Percentiles rank a stretch among this genome's conserved stretches.
Evolutionary conservation across 2,113 vertebrate genomes (phyloP).

Genomic region (Planiliza haematocheilus): DNA sequence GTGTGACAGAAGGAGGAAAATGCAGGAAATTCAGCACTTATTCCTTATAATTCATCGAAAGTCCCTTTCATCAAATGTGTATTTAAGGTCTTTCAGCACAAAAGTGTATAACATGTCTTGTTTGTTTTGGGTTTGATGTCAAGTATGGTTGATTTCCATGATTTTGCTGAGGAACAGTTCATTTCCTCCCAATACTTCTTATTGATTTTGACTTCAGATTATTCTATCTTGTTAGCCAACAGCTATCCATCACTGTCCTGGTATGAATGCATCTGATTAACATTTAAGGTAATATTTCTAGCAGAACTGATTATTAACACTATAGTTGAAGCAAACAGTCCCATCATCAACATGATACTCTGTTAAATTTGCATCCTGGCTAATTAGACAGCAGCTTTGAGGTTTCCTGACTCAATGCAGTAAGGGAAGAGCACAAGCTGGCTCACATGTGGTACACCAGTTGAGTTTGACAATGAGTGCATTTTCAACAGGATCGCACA

Average conservation of each 20-base stretch:
- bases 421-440: background rate
- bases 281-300: conserved; percentile 4
- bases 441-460: too few relatives aligned
- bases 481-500: too few relatives aligned
- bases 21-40: conserved; percentile 62
- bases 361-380: background rate
- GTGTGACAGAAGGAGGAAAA: conserved; percentile 43
- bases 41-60: conserved; percentile 49
- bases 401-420: background rate
- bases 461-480: background rate
- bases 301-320: background rate
- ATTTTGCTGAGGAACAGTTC: conserved; percentile 15
- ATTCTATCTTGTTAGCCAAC: conserved; percentile 36
- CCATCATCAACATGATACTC: conserved; percentile 6
- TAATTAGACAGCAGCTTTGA: background rate
- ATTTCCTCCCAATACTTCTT: background rate
- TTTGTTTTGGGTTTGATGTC: background rate
- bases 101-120: background rate
- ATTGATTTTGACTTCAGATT: conserved; percentile 44
- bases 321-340: background rate
- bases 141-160: background rate
- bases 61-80: conserved; percentile 1
- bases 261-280: conserved; percentile 18
- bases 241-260: conserved; percentile 30
- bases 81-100: background rate